These are phyloP conservation scores for Gymnoscopelus microlampas DNA, from an alignment of 2,797 vertebrate genomes.

Conservation along the genomic window DNA sequence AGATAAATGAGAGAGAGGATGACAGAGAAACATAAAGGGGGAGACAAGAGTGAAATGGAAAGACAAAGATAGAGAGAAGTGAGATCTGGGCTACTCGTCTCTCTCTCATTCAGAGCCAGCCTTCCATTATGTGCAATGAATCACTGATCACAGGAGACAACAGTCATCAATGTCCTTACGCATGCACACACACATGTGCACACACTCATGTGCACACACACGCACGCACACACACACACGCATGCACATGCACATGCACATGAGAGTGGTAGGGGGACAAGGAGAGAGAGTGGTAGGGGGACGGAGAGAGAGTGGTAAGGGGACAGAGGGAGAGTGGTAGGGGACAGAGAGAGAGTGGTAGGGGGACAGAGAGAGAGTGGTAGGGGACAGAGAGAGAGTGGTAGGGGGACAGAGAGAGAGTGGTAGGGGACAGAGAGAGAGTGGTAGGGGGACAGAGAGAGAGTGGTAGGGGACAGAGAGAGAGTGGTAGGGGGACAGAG, in stretches of 20 bases:
- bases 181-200: too few species aligned
- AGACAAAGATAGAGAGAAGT: conserved; percentile 63
- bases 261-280: conserved; percentile 23
- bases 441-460: too few species aligned
- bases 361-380: background rate
- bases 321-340: too few species aligned
- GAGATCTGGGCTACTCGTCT: conserved; percentile 55
- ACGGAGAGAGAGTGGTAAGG: conserved; percentile 4
- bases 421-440: background rate
- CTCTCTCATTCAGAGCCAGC: conserved; percentile 64
- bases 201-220: too few species aligned
- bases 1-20: conserved; percentile 50
- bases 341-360: background rate
- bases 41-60: conserved; percentile 51
- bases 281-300: conserved; percentile 18
- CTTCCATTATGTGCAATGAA: conserved; percentile 59
- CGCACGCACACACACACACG: too few species aligned
- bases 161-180: conserved; percentile 11
- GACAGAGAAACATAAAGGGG: conserved; percentile 41
- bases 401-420: background rate
- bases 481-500: conserved; percentile 12
- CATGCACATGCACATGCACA: too few species aligned
- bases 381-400: too few species aligned
- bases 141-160: conserved; percentile 56
- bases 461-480: conserved; percentile 7